A percentile compares a stretch with the other conserved stretches of the same genome.
phyloP scores from a whole-genome alignment of 2,797 vertebrate species.

The Erethizon dorsatum region DNA sequence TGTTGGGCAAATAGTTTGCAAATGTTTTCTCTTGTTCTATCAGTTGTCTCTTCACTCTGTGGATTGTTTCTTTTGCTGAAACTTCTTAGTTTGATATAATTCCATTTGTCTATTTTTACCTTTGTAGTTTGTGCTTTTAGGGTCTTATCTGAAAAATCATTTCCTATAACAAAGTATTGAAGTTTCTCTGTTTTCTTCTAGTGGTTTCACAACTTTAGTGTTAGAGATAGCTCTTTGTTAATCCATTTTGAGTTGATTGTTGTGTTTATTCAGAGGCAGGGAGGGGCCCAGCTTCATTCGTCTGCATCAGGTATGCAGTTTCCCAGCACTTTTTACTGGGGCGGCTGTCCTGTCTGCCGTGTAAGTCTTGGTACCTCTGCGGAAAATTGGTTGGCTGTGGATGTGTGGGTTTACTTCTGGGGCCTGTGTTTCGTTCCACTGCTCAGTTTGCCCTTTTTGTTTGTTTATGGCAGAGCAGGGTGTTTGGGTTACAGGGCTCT shows the following conservation, averaged over 20 bases:
- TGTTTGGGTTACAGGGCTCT: neutral
- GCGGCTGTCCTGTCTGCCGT: neutral
- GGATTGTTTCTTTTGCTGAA: neutral
- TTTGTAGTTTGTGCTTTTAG: neutral
- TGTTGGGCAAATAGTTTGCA: neutral
- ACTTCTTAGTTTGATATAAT: neutral
- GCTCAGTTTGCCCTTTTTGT: neutral
- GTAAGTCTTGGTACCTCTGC: neutral
- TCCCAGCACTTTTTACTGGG: neutral
- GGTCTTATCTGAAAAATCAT: neutral
- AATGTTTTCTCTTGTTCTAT: neutral
- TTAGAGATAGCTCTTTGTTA: neutral
- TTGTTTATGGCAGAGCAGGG: neutral
- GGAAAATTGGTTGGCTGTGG: too few species aligned
- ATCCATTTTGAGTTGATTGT: neutral
- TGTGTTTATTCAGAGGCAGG: neutral
- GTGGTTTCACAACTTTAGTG: neutral
- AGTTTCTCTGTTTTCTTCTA: neutral
- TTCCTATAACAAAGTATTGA: neutral
- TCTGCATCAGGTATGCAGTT: neutral
- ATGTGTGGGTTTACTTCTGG: neutral
- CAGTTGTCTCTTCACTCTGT: neutral
- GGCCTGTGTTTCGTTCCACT: neutral
- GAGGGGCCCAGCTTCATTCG: neutral
- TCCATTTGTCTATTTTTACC: neutral